phyloP scores from a whole-genome alignment of 2,113 vertebrate genomes.

The Emydura subglobosa region DNA sequence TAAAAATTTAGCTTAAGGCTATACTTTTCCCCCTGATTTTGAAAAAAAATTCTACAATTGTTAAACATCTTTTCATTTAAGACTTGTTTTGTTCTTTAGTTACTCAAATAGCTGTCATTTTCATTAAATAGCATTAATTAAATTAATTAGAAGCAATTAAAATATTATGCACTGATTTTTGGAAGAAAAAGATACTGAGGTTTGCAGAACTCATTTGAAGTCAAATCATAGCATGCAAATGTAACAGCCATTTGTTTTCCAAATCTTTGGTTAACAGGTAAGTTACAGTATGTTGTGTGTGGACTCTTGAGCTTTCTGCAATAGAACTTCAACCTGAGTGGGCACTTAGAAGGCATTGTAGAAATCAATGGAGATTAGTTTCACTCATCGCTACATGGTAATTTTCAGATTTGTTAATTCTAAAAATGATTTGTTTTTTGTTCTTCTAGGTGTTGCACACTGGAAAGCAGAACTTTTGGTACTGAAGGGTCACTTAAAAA shows the following conservation, averaged over 20 bases:
- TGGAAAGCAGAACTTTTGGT: not conserved
- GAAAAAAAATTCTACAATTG: too few species aligned
- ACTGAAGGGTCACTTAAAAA: not conserved
- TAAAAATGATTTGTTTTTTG: not conserved
- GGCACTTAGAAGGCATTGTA: not conserved
- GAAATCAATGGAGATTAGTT: not conserved
- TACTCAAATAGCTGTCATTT: not conserved
- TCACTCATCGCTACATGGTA: not conserved
- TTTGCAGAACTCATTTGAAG: not conserved
- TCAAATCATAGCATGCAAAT: not conserved
- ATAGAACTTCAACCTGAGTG: not conserved
- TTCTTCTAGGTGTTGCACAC: not conserved
- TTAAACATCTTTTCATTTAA: too few species aligned
- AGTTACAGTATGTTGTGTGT: not conserved
- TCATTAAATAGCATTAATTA: not conserved
- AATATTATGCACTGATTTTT: not conserved
- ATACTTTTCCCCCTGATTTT: too few species aligned
- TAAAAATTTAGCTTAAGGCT: too few species aligned
- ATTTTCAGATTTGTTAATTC: not conserved
- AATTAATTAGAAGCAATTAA: not conserved
- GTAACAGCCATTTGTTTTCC: not conserved
- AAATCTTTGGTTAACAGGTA: not conserved
- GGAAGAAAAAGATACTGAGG: not conserved
- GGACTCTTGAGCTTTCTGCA: not conserved
- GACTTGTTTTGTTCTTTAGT: too few species aligned